phyloP scores from a whole-genome alignment of 1,140 invertebrate species.

The Nomia melanderi region DNA sequence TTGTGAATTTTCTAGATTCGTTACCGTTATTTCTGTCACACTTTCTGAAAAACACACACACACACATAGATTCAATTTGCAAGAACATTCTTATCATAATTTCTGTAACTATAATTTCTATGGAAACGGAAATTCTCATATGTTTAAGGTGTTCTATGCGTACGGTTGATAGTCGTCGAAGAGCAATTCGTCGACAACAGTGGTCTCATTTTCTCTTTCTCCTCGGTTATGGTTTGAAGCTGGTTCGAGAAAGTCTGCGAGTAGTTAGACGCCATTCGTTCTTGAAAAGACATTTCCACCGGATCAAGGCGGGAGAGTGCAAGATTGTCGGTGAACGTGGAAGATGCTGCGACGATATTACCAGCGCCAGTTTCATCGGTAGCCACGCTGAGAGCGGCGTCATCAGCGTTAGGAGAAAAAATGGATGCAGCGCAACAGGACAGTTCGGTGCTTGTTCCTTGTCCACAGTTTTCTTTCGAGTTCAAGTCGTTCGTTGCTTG shows the following conservation, averaged over 20 bases:
- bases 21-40: constrained; percentile 53
- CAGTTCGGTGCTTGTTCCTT: not conserved
- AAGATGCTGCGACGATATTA: not conserved
- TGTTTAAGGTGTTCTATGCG: too few species aligned
- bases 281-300: constrained; percentile 65
- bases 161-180: constrained; percentile 58
- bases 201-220: constrained; percentile 59
- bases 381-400: not conserved
- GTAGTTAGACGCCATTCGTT: constrained; percentile 67
- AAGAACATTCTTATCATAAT: too few species aligned
- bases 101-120: too few species aligned
- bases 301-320: constrained; percentile 48
- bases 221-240: constrained; percentile 55
- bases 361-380: not conserved
- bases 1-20: constrained; percentile 66
- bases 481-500: not conserved
- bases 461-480: not conserved
- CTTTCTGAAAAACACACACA: constrained; percentile 62
- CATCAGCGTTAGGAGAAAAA: not conserved
- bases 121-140: too few species aligned
- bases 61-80: not conserved
- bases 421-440: not conserved
- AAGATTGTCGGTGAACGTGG: constrained; percentile 55
- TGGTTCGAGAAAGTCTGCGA: constrained; percentile 70
- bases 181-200: constrained; percentile 53